Evolutionary conservation across 1,140 invertebrate species (phyloP), one percentile per base, ranked within the genome.

Genomic region (Drosophila busckii): DNA sequence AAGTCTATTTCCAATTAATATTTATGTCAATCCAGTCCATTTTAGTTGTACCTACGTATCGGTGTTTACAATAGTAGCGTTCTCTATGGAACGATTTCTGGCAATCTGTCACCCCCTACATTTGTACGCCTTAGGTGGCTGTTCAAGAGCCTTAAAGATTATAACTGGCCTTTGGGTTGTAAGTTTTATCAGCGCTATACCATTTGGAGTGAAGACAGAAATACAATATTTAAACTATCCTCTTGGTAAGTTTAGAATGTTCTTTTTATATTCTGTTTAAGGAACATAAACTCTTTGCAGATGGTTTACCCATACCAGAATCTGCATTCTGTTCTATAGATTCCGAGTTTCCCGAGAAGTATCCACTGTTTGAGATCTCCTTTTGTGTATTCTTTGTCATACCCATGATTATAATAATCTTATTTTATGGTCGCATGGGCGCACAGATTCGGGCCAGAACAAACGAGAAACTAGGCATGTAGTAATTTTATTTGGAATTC

Each of bases 31-130:
- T n/a, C n/a, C n/a, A n/a, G n/a, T n/a, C n/a, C n/a, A n/a, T 64
- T 55, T 6, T 88, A 94, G 93, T 78, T 94, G 94, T 0, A 94
- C 94, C 1, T 96, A 96, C 84, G 94, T 95, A 0, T 97, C 96
- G 0, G 94, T 97, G 1, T 89, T 98, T 67, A 96, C 95, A 13
- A 97, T 98, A 60, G 94, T 96, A 8, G 93, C 94, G 12, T 96
- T 96, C 87, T 95, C 94, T 0, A 92, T 92, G 71, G 94, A 96
- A 87, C 90, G 96, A 28, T 98, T 97, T 88, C 86, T 97, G 17
- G 96, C 96, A 8, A 97, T 98, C 65, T 98, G 96, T 76, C 93
- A 97, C 87, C 96, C 96, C 0, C 88, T 98, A 23, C 91, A 93
- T 60, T 89, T 92, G 10, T 93, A 96, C 78, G 92, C 92, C 2